Evolutionary conservation across 2,797 vertebrate species (phyloP), one percentile per base, ranked within the genome.

Genomic region (Hoplostethus mediterraneus): DNA sequence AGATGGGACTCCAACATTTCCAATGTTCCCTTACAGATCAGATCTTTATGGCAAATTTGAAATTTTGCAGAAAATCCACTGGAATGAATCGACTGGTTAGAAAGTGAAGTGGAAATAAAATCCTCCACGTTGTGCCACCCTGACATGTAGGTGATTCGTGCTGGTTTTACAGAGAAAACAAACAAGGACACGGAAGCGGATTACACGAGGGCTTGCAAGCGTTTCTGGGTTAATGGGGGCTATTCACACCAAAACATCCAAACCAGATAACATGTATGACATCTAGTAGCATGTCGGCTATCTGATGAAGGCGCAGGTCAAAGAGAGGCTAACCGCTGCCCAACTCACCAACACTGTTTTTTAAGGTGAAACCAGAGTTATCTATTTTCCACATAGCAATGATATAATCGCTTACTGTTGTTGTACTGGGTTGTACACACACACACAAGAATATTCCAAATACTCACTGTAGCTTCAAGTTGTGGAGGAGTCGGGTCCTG

Each of bases 171-270:
- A 64, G 10, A 1, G 25, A 45, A 40, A 11, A 42, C 49, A 14
- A 25, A 21, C 5, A 60, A 45, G 38, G 63, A 11, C 0, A 57
- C 7, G 13, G 3, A 60, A 58, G 47, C 14, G 16, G 25, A 56
- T 65, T 61, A 71, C 17, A 66, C 25, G 13, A 67, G 73, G 67
- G 58, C 82, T 79, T 72, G 44, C 11, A 55, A 55, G 47, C 21
- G 5, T 77, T 67, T 81, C 59, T 81, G 40, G 68, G 77, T 85
- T 86, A 79, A 88, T 77, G 63, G 11, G 4, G 67, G 49, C 71
- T 84, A 33, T 57, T 45, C 42, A 64, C 42, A 54, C 8, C 28
- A 31, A 79, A 71, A 70, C 30, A 38, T 16, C 56, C 30, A 65
- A 75, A 75, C 36, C 51, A 54, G 66, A 70, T 68, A 33, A 77